Base-by-base conservation (phyloP, 1,140 invertebrate species). In the Maconellicoccus hirsutus region DNA sequence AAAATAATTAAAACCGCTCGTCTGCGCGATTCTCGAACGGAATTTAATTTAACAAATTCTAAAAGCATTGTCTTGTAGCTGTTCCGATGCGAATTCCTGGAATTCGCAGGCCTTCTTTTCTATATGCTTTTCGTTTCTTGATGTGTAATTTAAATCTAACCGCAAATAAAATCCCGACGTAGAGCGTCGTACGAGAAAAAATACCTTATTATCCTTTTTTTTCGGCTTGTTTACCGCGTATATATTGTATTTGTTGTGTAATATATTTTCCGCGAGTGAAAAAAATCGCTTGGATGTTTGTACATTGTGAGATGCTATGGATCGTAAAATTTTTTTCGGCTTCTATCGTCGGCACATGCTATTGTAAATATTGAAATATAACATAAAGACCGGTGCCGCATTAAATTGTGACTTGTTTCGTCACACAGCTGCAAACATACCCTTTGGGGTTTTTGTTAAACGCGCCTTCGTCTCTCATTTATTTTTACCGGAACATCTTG, bases 31-130 rank as follows among this genome's bases (percentile, higher is more conserved):
- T 52, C 42, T 52, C 42, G 42, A 52, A 52, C 42, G 42, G 42
- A 52, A 52, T 52, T 52, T 52, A 52, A 52, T 52, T 52, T 52
- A 52, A 52, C 42, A 52, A 52, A 52, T 52, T 52, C 42, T 52
- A 52, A 52, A 52, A 52, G 42, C 42, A 52, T 52, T 52, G 42
- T 52, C 42, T 52, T 52, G 42, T 52, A 52, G 42, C 42, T 52
- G 42, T 52, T 52, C 42, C 42, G 42, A 52, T 52, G n/a, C n/a
- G 42, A 52, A 52, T 52, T 52, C 42, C 12, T 16, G 42, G 42
- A 52, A 52, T 52, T 52, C 42, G 42, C 42, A 52, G 42, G 42
- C 42, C n/a, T 52, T 52, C 3, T 52, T 52, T 52, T 19, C 42
- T 19, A 19, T 33, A 33, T 33, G 29, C 29, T 52, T 2, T 52